Percentiles rank a stretch among this genome's conserved stretches.
These are phyloP conservation scores for Chrysogorgia sp. DNA, from an alignment of 92 coral and sea anemone species.

Conservation along the genomic window DNA sequence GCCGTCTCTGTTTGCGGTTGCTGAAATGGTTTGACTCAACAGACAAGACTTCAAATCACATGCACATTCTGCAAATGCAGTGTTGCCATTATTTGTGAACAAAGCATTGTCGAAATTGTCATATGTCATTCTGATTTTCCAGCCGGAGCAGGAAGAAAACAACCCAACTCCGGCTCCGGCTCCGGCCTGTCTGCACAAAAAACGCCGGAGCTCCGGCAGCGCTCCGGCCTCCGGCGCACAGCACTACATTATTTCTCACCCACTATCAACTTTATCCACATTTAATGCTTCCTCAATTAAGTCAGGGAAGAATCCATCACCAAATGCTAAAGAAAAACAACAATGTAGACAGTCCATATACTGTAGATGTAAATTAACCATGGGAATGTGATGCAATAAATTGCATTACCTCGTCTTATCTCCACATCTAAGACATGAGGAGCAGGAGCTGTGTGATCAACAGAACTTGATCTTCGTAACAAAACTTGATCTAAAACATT, in stretches of 20 bases:
- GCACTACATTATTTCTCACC: slow-evolving; percentile 17
- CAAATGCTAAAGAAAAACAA: slow-evolving; percentile 17
- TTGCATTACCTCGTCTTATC: slow-evolving; percentile 59
- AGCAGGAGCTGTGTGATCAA: slow-evolving; percentile 83
- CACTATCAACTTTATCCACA: slow-evolving; percentile 34
- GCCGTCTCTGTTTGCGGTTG: too few relatives aligned
- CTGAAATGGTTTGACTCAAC: too few relatives aligned
- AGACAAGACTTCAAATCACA: too few relatives aligned
- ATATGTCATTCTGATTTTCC: too few relatives aligned
- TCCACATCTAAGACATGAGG: slow-evolving; percentile 79
- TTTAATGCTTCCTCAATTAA: slow-evolving; percentile 31
- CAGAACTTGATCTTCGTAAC: slow-evolving; percentile 85
- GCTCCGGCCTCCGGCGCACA: too few relatives aligned
- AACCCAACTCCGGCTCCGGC: too few relatives aligned
- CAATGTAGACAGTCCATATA: not conserved
- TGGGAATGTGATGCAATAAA: not conserved
- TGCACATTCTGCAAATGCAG: too few relatives aligned
- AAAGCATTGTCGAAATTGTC: too few relatives aligned
- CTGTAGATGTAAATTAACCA: not conserved
- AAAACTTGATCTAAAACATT: slow-evolving; percentile 87
- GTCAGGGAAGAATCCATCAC: slow-evolving; percentile 40
- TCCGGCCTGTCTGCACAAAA: too few relatives aligned
- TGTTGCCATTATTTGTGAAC: too few relatives aligned
- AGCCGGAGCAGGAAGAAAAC: too few relatives aligned
- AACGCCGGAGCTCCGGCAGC: too few relatives aligned